Evolutionary conservation across 2,113 vertebrate genomes (phyloP), one percentile per base, ranked within the genome.

Genomic region (Phocoena sinus): DNA sequence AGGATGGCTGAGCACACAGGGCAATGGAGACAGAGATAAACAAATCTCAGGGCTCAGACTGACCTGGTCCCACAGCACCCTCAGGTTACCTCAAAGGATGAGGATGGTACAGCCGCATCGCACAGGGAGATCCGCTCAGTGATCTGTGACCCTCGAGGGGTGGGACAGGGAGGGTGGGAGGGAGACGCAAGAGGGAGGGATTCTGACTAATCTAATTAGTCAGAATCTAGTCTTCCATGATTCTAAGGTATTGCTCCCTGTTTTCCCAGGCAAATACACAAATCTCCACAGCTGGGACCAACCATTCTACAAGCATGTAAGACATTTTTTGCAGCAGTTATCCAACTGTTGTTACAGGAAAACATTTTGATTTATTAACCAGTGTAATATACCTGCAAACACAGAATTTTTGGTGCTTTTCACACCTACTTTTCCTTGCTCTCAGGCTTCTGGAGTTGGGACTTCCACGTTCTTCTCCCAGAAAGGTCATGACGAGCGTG

Each of bases 391-490:
- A 33, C 18, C 7, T 63, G 8, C 20, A 77, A 18, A 44, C 15
- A 33, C 26, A 4, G 41, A 12, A 15, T 26, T 36, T 20, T 12
- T 5, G 53, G 14, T 53, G 60, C 53, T 58, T 56, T 74, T 58
- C 26, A 33, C 14, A 53, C 36, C 31, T 6, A 13, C 41, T 74
- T 68, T 36, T 56, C 33, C 62, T 9, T 71, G 8, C 1, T 58
- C 31, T 62, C 25, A 44, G 87, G n/a, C 21, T 17, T 44, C 91
- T 1, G 5, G 36, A 21, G 5, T 41, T 41, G 25, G 38, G 31
- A 6, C 1, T 8, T 17, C 14, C 14, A 47, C 0, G 0, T 36
- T 62, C 18, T 68, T 71, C 15, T 82, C 53, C 23, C 2, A 0
- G 4, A 6, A 31, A 60, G 50, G 63, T 13, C 15, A 7, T 2